Evolutionary conservation across 2,797 vertebrate genomes (phyloP).

Genomic region (Gouania willdenowi): DNA sequence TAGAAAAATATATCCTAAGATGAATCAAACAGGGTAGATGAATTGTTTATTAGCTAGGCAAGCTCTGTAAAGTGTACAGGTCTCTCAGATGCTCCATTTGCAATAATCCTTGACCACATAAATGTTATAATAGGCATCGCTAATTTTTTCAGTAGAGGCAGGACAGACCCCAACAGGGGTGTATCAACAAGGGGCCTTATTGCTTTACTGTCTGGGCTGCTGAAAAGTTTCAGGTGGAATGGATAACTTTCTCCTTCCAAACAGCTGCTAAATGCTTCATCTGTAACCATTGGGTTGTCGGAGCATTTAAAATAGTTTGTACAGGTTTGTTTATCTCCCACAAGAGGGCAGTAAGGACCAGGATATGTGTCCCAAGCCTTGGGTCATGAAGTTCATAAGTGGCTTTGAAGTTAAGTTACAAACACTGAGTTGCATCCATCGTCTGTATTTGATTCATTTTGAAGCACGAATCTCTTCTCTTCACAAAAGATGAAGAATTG

Average conservation of each 20-base stretch:
- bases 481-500: background rate
- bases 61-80: too few species aligned
- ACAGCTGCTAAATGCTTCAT: conserved; percentile 10
- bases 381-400: conserved; percentile 53
- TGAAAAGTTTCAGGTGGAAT: conserved; percentile 1
- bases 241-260: conserved; percentile 2
- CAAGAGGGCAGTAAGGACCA: conserved; percentile 67
- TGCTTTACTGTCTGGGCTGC: background rate
- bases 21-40: too few species aligned
- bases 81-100: too few species aligned
- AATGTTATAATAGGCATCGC: too few species aligned
- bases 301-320: conserved; percentile 8
- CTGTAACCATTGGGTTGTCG: conserved; percentile 2
- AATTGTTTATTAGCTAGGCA: too few species aligned
- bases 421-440: background rate
- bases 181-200: too few species aligned
- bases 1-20: too few species aligned
- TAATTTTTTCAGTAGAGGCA: too few species aligned
- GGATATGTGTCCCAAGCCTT: conserved; percentile 8
- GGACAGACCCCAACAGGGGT: too few species aligned
- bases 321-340: conserved; percentile 35
- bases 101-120: too few species aligned
- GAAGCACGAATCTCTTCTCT: background rate
- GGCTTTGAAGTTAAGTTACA: conserved; percentile 31
- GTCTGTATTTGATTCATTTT: background rate